Evolutionary conservation across 2,888 invertebrate species (phyloP).

Genomic region (Ichneumoninae sp.): DNA sequence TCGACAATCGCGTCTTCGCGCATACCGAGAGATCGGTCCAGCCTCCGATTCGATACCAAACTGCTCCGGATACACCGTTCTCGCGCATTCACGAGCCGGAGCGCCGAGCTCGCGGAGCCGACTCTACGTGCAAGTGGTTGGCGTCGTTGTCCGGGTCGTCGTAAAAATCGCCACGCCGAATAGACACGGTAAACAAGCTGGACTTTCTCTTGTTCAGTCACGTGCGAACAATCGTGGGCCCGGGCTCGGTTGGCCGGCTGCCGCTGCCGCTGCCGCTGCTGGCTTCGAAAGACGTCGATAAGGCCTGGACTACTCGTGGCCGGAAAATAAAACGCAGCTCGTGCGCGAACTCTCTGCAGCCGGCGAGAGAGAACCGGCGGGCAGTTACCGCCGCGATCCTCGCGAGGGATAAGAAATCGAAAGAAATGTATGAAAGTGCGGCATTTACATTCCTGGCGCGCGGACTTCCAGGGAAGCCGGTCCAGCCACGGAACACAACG

Average conservation of each 20-base stretch:
- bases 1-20: background rate
- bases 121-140: conserved; percentile 21
- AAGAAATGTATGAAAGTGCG: conserved; percentile 67
- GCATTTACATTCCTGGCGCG: conserved; percentile 67
- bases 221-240: conserved; percentile 67
- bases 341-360: conserved; percentile 32
- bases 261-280: conserved; percentile 25
- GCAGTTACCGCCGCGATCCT: conserved; percentile 55
- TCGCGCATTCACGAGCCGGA: background rate
- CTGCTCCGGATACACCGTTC: background rate
- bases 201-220: conserved; percentile 69
- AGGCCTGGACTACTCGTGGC: conserved; percentile 23
- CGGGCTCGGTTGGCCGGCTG: conserved; percentile 27
- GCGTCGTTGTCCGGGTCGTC: conserved; percentile 35
- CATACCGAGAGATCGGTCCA: background rate
- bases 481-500: background rate
- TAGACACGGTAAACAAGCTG: conserved; percentile 64
- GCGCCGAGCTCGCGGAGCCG: background rate
- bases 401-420: conserved; percentile 59
- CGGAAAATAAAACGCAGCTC: conserved; percentile 64
- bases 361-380: conserved; percentile 9
- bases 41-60: background rate
- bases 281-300: conserved; percentile 33
- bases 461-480: conserved; percentile 45
- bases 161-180: conserved; percentile 62